Base-by-base conservation (phyloP, 2,888 invertebrate species). In the Chalcis sispes region DNA sequence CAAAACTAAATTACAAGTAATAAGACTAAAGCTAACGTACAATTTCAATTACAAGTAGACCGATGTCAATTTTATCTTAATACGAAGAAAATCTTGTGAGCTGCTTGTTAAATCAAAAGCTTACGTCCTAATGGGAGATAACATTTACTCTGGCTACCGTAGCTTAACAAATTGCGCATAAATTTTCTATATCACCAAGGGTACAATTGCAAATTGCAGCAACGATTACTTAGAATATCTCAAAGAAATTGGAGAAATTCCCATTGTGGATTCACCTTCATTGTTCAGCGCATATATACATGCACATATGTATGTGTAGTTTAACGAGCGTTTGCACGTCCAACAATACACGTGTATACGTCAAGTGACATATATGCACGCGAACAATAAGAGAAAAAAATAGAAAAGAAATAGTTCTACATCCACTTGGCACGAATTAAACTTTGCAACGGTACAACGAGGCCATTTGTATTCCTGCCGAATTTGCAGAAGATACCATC, bases 381-480 rank as follows among this genome's bases (percentile, higher is more conserved):
- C 4, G 10, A 7, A 36, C 36, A 36, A 42, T 2, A 25, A 1
- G 10, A 25, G 23, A 1, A 52, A 54, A 25, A 25, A 32, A n/a
- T 25, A 1, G 54, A 18, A n/a, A 29, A 65, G 23, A 52, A 52
- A 32, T n/a, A 36, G 15, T n/a, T 13, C n/a, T 1, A 10, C 27
- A n/a, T n/a, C 15, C 32, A 23, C n/a, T 52, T 18, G 40, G 40
- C 20, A 18, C 42, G 46, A 62, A 62, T 62, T 25, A 62, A 71
- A 62, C 1, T 62, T 54, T 52, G 40, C 59, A 70, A 29, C 59
- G 0, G 2, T 7, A 25, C n/a, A 18, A 23, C 4, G 8, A 52
- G 48, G 72, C 65, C 67, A 79, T 79, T 79, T 72, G 74, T 74
- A 78, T 77, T 72, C 76, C 29, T 56, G 25, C 46, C 62, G 72